Base-by-base conservation (phyloP, 2,797 vertebrate species). In the Parambassis ranga region DNA sequence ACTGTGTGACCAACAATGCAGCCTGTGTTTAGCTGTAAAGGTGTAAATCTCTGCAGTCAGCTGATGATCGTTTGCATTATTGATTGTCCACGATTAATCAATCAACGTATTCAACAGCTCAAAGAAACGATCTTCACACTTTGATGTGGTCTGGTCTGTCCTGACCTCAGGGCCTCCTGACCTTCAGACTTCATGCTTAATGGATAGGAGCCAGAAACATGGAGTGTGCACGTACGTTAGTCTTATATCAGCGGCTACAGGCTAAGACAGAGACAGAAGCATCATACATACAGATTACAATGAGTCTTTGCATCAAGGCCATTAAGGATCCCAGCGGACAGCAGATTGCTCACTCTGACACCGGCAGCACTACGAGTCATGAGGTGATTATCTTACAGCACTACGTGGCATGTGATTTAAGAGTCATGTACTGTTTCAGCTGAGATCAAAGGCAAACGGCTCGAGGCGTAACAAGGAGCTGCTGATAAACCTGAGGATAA, bases 401-500 rank as follows among this genome's bases (percentile, higher is more conserved):
- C 16, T 31, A 47, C 20, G 32, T 65, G 68, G 49, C 68, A 60
- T 58, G 36, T 61, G 59, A 66, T 66, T 51, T 43, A 46, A 47
- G 23, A 59, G 30, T 57, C 31, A 36, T 51, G 16, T 6, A n/a
- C 15, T 30, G 3, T 55, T 28, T 67, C 31, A 65, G 56, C 33
- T 3, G 32, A 53, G 51, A 27, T 35, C 14, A 59, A 66, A 71
- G 63, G 53, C 53, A 57, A 55, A 48, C 6, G 16, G 46, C 32
- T 26, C 20, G 15, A 46, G 43, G 52, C 47, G 43, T 14, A 26
- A 43, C 7, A 16, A n/a, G 74, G 30, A 70, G 37, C 28, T 27
- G 19, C 58, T 42, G 52, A 68, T 50, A 30, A 16, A 69, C 80
- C 80, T 73, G 67, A 84, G 77, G 44, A 75, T 46, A 47, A 71